phyloP scores from a whole-genome alignment of 2,888 invertebrate genomes.

The Gortyna flavago region DNA sequence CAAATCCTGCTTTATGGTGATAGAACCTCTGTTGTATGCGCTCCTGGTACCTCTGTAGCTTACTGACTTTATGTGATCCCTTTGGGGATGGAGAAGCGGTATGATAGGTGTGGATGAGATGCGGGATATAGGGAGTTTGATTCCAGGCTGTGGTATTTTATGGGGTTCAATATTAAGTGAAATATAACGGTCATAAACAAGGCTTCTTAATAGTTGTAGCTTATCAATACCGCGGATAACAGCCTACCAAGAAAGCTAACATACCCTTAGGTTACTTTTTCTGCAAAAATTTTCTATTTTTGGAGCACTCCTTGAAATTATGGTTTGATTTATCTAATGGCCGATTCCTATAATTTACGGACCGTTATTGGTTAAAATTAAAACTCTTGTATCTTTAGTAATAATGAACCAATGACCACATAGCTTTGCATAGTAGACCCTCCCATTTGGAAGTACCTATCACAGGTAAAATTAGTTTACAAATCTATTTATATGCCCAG shows the following conservation, averaged over 20 bases:
- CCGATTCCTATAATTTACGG: too few species aligned
- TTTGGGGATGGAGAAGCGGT: conserved; percentile 8
- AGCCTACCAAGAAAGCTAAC: neutral
- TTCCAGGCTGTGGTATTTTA: conserved; percentile 4
- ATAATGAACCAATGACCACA: too few species aligned
- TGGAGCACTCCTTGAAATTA: neutral
- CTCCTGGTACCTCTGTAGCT: conserved; percentile 62
- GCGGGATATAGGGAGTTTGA: neutral
- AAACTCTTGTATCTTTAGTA: too few species aligned
- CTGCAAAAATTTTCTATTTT: neutral
- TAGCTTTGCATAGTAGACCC: too few species aligned
- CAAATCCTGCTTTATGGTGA: conserved; percentile 68
- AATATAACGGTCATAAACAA: neutral
- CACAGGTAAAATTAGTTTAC: too few species aligned
- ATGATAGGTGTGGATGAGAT: neutral
- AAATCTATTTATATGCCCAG: too few species aligned
- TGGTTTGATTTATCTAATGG: too few species aligned
- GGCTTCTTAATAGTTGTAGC: neutral
- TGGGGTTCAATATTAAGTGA: neutral
- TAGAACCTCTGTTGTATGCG: conserved; percentile 58
- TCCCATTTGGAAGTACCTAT: too few species aligned
- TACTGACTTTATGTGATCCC: conserved; percentile 50
- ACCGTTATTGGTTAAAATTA: too few species aligned
- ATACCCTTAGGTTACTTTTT: neutral
- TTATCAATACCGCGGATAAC: neutral